Conservation (phyloP, 2,888 invertebrate genomes). For the Ctenicera cuprea region DNA sequence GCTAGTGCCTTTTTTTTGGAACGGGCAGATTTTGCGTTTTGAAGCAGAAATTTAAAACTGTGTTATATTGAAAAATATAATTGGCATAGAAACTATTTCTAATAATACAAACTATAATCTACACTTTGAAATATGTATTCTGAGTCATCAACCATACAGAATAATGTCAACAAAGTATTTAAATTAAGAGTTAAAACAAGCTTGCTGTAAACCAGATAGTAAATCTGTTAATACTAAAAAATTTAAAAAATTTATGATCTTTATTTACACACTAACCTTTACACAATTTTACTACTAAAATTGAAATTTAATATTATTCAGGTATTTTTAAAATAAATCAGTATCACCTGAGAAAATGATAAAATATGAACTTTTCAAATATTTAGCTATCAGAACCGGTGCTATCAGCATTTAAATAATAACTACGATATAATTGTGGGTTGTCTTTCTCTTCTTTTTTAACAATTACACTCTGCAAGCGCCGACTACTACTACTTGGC, state of each 20-base stretch:
- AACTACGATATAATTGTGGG: background rate
- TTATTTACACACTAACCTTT: slow-evolving; percentile 10
- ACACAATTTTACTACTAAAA: background rate
- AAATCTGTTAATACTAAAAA: background rate
- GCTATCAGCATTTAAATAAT: slow-evolving; percentile 15
- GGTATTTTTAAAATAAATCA: slow-evolving; percentile 11
- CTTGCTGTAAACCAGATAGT: background rate
- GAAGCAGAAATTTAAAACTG: too few relatives aligned
- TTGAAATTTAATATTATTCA: slow-evolving; percentile 1
- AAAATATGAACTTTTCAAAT: background rate
- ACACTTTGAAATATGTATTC: too few relatives aligned
- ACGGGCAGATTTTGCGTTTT: too few relatives aligned
- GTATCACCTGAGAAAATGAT: slow-evolving; percentile 20
- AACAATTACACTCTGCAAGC: slow-evolving; percentile 53
- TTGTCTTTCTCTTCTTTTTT: slow-evolving; percentile 53
- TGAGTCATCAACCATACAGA: too few relatives aligned
- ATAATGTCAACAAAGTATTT: too few relatives aligned
- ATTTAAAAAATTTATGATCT: background rate
- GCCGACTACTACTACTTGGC: slow-evolving; percentile 47
- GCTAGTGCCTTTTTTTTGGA: too few relatives aligned
- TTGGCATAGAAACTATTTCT: too few relatives aligned
- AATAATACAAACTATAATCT: too few relatives aligned
- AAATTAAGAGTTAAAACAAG: too few relatives aligned
- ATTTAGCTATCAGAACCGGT: slow-evolving; percentile 15
- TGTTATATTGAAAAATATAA: too few relatives aligned